These are phyloP conservation scores for Porites lutea DNA, from an alignment of 64 coral and sea anemone genomes.

Conservation along the genomic window DNA sequence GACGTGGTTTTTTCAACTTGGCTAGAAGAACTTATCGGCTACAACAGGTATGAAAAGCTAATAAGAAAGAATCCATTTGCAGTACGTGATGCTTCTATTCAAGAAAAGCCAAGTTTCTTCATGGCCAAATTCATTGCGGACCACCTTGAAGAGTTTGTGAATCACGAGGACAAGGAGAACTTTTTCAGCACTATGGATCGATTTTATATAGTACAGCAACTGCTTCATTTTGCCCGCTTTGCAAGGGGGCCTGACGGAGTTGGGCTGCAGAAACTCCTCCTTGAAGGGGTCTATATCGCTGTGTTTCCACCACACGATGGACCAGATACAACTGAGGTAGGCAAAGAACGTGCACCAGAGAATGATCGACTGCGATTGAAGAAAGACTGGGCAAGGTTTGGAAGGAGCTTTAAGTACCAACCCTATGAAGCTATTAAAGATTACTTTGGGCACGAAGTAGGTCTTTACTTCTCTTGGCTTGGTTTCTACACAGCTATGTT, in stretches of 20 bases:
- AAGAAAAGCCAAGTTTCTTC: conserved; percentile 71
- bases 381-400: conserved; percentile 69
- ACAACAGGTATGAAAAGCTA: conserved; percentile 12
- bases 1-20: conserved; percentile 72
- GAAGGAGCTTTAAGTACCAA: conserved; percentile 73
- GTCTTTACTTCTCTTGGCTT: conserved; percentile 78
- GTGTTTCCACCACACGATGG: conserved; percentile 92
- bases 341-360: not conserved
- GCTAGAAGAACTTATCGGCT: conserved; percentile 53
- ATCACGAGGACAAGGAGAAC: conserved; percentile 58
- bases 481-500: conserved; percentile 73
- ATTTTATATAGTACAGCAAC: conserved; percentile 66
- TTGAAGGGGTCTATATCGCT: conserved; percentile 54
- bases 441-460: conserved; percentile 75
- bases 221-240: conserved; percentile 69
- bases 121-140: conserved; percentile 77
- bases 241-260: conserved; percentile 70
- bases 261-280: conserved; percentile 69
- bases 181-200: conserved; percentile 80
- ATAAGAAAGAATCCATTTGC: conserved; percentile 54
- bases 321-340: conserved; percentile 54
- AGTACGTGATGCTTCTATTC: conserved; percentile 55
- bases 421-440: conserved; percentile 68
- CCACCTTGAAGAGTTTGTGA: conserved; percentile 58
- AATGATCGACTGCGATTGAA: conserved; percentile 74